Percentiles rank a stretch among this genome's conserved stretches.
Conservation (phyloP, 2,113 vertebrate species). For the Rhodinocichla rosea region DNA sequence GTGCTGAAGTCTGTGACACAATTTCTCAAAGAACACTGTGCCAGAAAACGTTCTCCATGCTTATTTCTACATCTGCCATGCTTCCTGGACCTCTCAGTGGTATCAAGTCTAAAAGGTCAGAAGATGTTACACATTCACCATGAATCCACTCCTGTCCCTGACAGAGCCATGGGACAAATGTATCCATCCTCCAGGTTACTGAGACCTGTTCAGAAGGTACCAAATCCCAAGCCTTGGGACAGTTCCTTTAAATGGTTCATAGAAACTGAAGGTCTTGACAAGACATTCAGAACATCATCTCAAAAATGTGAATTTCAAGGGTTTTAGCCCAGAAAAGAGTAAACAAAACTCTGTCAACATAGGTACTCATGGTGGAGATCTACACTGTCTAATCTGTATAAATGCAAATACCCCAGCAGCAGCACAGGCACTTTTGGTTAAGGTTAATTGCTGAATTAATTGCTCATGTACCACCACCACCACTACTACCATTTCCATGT, state of each 20-base stretch:
- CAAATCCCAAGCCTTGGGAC: background rate
- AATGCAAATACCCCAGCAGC: background rate
- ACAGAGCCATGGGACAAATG: background rate
- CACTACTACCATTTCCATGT: background rate
- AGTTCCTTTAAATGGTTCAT: background rate
- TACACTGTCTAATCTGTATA: accelerated
- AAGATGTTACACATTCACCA: background rate
- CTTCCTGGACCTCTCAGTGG: background rate
- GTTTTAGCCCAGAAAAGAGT: background rate
- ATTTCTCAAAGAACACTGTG: background rate
- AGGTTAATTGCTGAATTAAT: background rate
- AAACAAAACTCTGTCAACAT: background rate
- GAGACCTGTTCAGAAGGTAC: background rate
- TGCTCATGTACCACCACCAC: background rate
- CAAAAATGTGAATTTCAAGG: background rate
- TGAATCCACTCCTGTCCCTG: background rate
- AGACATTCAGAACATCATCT: background rate
- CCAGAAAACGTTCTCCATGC: background rate
- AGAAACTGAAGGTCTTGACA: background rate
- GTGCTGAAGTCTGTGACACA: constrained; percentile 3
- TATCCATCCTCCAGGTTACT: background rate
- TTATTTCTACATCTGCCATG: background rate
- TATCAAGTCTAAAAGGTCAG: background rate
- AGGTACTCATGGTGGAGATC: background rate
- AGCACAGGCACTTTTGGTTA: background rate